Base-by-base conservation (phyloP, 2,888 invertebrate genomes). In the Pyrochroa serraticornis region DNA sequence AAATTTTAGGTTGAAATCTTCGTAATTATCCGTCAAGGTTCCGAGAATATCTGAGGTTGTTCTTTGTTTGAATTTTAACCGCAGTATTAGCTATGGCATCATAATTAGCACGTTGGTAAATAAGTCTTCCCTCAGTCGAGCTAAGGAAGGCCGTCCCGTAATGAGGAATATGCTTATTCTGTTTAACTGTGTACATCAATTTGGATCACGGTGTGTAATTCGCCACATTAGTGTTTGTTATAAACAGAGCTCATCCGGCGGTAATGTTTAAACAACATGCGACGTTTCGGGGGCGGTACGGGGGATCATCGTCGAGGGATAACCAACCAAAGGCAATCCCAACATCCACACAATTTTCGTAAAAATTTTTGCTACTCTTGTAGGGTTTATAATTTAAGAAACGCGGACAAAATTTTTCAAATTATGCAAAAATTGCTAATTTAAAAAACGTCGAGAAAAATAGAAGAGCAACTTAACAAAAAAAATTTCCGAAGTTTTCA, bases 151-250 rank as follows among this genome's bases (percentile, higher is more conserved):
- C 12, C 37, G 39, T 41, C 46, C 36, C 46, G 32, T 46, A 46
- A 53, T 53, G 41, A 53, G 38, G 33, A 45, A 45, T 22, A 2
- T 31, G 45, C 53, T 46, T 41, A 51, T 43, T 44, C 51, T 41
- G 46, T 53, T 37, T 37, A 34, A 22, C 22, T 53, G 46, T 53
- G 45, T 53, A 36, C 46, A 41, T 39, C 34, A 35, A 46, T 52
- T 45, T 46, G 35, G 53, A 34, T 46, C 41, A 41, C 22, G 53
- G 45, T 41, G 53, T 53, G 53, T 53, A 41, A 46, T 46, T 45
- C 42, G 22, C 53, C 53, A 53, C 53, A 53, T 53, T 46, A 53
- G 41, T 53, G 52, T 52, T 52, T 52, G 52, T 52, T 52, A 52
- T 38, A 45, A 52, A 52, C 52, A 52, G 45, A 38, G 33, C 33